Conservation (phyloP, 2,113 vertebrate genomes). For the Ctenomys sociabilis region DNA sequence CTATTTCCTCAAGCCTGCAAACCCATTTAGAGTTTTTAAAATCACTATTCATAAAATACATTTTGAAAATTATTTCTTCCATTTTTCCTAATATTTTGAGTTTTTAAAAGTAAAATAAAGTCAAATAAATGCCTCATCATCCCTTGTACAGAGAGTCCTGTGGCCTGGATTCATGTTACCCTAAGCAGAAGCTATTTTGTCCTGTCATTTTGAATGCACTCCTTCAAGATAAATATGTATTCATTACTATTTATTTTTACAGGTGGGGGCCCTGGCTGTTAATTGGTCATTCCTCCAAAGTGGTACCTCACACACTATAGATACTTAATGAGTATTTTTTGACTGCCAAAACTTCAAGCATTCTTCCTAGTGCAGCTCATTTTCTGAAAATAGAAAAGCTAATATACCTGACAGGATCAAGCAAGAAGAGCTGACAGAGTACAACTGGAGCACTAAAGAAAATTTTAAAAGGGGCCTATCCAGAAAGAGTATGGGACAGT, state of each 20-base stretch:
- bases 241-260: not conserved
- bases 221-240: not conserved
- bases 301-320: not conserved
- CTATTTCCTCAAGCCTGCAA: not conserved
- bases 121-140: not conserved
- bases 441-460: not conserved
- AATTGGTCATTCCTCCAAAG: not conserved
- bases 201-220: not conserved
- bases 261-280: not conserved
- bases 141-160: not conserved
- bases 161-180: not conserved
- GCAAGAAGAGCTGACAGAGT: not conserved
- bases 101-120: not conserved
- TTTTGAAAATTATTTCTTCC: not conserved
- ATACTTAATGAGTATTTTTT: not conserved
- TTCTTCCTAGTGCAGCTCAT: not conserved
- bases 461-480: not conserved
- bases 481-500: not conserved
- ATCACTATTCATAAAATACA: not conserved
- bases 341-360: not conserved
- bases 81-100: not conserved
- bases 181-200: not conserved
- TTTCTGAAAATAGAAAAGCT: not conserved
- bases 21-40: not conserved
- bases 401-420: not conserved